These are phyloP conservation scores for Bovichtus diacanthus DNA, from an alignment of 2,797 vertebrate species.

Conservation along the genomic window DNA sequence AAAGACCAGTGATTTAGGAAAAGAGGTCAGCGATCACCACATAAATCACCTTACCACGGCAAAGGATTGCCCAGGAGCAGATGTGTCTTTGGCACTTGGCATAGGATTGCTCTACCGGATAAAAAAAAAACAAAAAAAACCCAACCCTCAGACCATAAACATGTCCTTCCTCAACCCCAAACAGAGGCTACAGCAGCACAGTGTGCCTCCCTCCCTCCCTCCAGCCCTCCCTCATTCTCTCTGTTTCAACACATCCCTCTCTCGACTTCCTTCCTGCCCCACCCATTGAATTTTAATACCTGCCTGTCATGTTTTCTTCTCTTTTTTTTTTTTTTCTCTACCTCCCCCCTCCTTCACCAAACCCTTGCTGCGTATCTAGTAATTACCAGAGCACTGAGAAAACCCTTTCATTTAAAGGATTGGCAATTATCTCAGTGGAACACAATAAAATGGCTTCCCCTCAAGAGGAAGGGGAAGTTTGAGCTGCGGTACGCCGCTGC, in stretches of 20 bases:
- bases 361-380: slow-evolving; percentile 83
- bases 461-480: slow-evolving; percentile 83
- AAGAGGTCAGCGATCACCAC: slow-evolving; percentile 73
- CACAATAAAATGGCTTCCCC: slow-evolving; percentile 85
- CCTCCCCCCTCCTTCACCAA: slow-evolving; percentile 70
- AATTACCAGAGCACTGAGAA: slow-evolving; percentile 84
- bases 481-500: slow-evolving; percentile 76
- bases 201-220: slow-evolving; percentile 56
- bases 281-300: slow-evolving; percentile 82
- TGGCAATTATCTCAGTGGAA: slow-evolving; percentile 85
- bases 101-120: slow-evolving; percentile 58
- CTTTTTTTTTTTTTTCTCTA: slow-evolving; percentile 18
- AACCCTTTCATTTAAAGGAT: slow-evolving; percentile 87
- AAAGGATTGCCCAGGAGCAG: slow-evolving; percentile 73
- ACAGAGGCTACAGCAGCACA: slow-evolving; percentile 67
- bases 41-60: slow-evolving; percentile 72
- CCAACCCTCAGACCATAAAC: slow-evolving; percentile 80
- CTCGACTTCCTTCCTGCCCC: slow-evolving; percentile 79
- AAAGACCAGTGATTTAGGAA: slow-evolving; percentile 69
- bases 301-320: slow-evolving; percentile 83
- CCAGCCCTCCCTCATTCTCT: slow-evolving; percentile 64
- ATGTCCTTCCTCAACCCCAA: slow-evolving; percentile 79
- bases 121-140: slow-evolving; percentile 62
- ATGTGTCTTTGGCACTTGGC: slow-evolving; percentile 77
- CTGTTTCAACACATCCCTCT: slow-evolving; percentile 81